Conservation (phyloP, 1,140 invertebrate genomes). For the Camponotus vicinus region DNA sequence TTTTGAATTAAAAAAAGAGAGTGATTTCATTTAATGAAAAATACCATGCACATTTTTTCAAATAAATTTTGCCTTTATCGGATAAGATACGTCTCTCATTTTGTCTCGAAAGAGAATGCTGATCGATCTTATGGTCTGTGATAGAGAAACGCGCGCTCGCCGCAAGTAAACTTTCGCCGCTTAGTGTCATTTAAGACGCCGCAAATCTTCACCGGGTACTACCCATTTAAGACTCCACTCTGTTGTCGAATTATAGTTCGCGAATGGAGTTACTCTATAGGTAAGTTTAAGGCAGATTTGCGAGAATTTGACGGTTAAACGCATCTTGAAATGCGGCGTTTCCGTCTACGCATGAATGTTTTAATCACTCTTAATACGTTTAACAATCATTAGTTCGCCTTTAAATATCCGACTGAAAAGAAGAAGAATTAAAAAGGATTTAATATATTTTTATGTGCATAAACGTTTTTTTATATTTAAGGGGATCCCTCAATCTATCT, state of each 20-base stretch:
- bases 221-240: conserved; percentile 24
- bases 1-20: too few relatives aligned
- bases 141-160: conserved; percentile 39
- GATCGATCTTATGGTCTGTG: conserved; percentile 5
- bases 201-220: conserved; percentile 73
- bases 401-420: not conserved
- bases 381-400: not conserved
- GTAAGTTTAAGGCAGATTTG: not conserved
- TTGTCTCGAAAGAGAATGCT: conserved; percentile 23
- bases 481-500: too few relatives aligned
- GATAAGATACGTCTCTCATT: conserved; percentile 67
- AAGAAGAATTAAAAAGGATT: not conserved
- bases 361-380: conserved; percentile 4
- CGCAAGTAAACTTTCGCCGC: conserved; percentile 70
- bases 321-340: not conserved
- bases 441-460: not conserved
- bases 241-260: conserved; percentile 14
- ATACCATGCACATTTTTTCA: conserved; percentile 63
- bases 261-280: conserved; percentile 48
- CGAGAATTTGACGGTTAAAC: conserved; percentile 25
- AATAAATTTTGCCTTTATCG: conserved; percentile 70
- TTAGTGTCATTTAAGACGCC: conserved; percentile 74
- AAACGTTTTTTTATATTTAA: not conserved
- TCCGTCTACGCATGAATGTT: conserved; percentile 1
- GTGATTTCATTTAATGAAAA: conserved; percentile 28